Percentiles rank a stretch among this genome's conserved stretches.
Evolutionary conservation across 2,888 invertebrate species (phyloP).

Genomic region (Patella caerulea): DNA sequence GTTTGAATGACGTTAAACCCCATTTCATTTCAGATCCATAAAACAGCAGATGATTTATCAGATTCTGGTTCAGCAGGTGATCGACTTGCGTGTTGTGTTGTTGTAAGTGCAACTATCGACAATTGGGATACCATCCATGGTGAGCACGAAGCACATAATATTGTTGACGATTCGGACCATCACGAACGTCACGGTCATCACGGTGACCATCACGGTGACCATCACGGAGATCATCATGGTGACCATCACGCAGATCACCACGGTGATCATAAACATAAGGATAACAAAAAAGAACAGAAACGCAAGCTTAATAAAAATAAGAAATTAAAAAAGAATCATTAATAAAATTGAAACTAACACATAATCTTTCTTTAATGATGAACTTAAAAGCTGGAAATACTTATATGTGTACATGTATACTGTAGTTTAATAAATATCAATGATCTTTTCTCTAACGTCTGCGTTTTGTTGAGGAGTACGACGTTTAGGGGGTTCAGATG

Average conservation of each 20-base stretch:
- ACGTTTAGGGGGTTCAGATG: no score
- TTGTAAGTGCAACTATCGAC: constrained; percentile 2
- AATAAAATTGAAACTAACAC: no score
- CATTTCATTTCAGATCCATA: constrained; percentile 13
- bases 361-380: no score
- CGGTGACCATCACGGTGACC: not conserved
- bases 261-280: not conserved
- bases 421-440: no score
- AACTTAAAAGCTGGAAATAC: no score
- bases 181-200: not conserved
- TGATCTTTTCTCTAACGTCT: no score
- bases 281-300: not conserved
- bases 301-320: no score
- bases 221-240: not conserved
- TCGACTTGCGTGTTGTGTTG: constrained; percentile 19
- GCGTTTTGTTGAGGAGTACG: no score
- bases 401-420: no score
- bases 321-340: no score
- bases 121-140: constrained; percentile 10
- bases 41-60: constrained; percentile 14
- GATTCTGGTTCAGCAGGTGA: constrained; percentile 20
- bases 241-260: not conserved
- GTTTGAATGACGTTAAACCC: no score
- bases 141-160: not conserved
- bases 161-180: not conserved